Percentiles rank a stretch among this genome's conserved stretches.
phyloP scores from a whole-genome alignment of 2,888 invertebrate genomes.

The Ischnura elegans region DNA sequence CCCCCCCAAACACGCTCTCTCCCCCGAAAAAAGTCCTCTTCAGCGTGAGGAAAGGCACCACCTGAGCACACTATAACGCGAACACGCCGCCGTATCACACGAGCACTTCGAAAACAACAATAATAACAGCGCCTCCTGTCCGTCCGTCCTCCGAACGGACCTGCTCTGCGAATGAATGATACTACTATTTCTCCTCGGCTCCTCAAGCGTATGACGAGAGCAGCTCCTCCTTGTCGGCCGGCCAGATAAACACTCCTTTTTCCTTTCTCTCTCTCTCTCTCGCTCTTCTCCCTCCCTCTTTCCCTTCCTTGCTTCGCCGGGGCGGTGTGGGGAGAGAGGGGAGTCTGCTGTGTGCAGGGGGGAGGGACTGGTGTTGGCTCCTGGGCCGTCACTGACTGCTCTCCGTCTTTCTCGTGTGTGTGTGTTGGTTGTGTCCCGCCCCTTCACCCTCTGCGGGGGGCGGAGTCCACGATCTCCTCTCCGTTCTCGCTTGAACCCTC shows the following conservation, averaged over 20 bases:
- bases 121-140: not conserved
- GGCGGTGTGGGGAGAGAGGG: not conserved
- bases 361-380: not conserved
- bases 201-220: slow-evolving; percentile 60
- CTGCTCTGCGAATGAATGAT: slow-evolving; percentile 56
- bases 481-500: slow-evolving; percentile 18
- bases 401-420: slow-evolving; percentile 19
- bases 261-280: slow-evolving; percentile 19
- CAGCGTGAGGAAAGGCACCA: not conserved
- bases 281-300: not conserved
- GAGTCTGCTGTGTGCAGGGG: not conserved
- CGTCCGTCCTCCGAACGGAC: slow-evolving; percentile 53
- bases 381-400: slow-evolving; percentile 18
- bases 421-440: slow-evolving; percentile 37
- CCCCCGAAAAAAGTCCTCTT: not conserved
- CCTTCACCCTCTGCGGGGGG: slow-evolving; percentile 60
- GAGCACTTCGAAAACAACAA: slow-evolving; percentile 10
- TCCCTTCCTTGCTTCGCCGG: not conserved
- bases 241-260: slow-evolving; percentile 60
- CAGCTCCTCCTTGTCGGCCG: slow-evolving; percentile 59
- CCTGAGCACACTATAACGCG: slow-evolving; percentile 10
- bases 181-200: slow-evolving; percentile 48
- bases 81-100: not conserved
- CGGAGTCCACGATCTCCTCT: slow-evolving; percentile 58
- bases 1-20: not conserved